Conservation (phyloP, 2,888 invertebrate species). For the Argyra leucocephala region DNA sequence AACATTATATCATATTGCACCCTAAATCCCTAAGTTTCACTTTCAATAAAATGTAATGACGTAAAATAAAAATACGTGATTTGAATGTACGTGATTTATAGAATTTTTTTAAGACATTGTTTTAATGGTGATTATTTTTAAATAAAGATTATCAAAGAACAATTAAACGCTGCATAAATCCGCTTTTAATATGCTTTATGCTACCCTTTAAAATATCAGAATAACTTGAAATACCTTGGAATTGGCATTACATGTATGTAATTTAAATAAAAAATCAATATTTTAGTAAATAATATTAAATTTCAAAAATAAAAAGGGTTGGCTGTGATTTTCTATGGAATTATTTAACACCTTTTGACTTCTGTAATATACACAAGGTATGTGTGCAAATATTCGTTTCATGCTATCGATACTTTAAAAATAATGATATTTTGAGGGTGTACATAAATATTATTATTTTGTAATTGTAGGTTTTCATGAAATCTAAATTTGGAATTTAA, state of each 20-base stretch:
- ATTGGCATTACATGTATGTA: not conserved
- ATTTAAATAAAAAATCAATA: not conserved
- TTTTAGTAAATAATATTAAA: not conserved
- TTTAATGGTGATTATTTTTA: not conserved
- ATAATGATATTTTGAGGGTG: too few species aligned
- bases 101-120: not conserved
- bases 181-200: not conserved
- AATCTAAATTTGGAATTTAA: not conserved
- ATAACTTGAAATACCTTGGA: not conserved
- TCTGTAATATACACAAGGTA: not conserved
- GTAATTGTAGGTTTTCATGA: not conserved
- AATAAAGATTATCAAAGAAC: not conserved
- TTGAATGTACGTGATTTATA: not conserved
- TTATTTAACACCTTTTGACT: conserved; percentile 4
- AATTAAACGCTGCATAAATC: not conserved
- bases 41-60: not conserved
- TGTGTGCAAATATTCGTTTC: not conserved
- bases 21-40: not conserved
- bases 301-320: not conserved
- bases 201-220: not conserved
- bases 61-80: not conserved
- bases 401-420: too few species aligned
- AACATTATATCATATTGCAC: not conserved
- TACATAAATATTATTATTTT: too few species aligned
- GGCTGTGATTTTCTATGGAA: not conserved